Evolutionary conservation across 1,140 invertebrate genomes (phyloP), one percentile per base, ranked within the genome.

Genomic region (Bombus waltoni): DNA sequence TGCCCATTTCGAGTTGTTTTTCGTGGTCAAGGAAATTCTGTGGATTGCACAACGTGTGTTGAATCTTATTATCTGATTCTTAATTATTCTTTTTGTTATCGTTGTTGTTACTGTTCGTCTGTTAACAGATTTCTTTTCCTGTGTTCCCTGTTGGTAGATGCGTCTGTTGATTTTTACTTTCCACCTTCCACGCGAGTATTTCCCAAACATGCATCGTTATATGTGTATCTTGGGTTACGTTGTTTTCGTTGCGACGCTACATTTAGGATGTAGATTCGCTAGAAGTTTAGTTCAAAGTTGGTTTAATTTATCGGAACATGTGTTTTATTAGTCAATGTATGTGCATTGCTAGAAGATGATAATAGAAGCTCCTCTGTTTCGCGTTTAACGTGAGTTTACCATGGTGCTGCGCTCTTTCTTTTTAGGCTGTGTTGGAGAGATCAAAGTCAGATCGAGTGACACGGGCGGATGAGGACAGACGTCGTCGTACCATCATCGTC

Each of bases 401-500:
- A 22, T 35, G 35, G n/a, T 57, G 81, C 22, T n/a, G 44, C 72
- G 3, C 70, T 78, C 44, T 38, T 83, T 25, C 32, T 75, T 53
- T 53, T 53, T 92, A 96, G 96, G 95, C 95, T 80, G 97, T 98
- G 82, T 95, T 98, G 90, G 98, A 98, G 91, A 96, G 97, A 73
- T 96, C 98, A 62, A 98, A 98, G 92, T 97, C 97, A 15, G 98
- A 98, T 92, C 96, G 98, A 38, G 96, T 97, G 65, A 96, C 97
- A 32, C 97, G 98, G 92, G 97, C 97, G 1, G 98, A 98, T 87
- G 98, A 98, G 91, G 98, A 98, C 93, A 96, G 97, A 74, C 94
- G 98, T 44, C 96, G 98, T 71, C 96, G 98, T 42, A 98, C 98
- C 8, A 99, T 99, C 18, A 98, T 99, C 79, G 97, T 99, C 1